Evolutionary conservation across 1,140 invertebrate species (phyloP).

Genomic region (Glossosoma conforme): DNA sequence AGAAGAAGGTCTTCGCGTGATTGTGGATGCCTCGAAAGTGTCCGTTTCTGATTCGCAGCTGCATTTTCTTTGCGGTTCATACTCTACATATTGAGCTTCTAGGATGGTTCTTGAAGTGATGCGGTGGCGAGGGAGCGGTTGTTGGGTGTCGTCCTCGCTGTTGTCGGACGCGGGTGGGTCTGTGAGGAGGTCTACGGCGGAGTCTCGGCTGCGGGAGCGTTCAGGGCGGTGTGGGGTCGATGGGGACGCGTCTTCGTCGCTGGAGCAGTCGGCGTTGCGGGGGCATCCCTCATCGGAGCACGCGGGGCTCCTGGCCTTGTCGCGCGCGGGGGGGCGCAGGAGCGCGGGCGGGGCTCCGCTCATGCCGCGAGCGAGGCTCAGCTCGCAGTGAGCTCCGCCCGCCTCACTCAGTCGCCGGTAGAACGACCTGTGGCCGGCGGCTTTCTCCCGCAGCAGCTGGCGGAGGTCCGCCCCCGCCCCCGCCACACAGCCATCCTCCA

Average conservation of each 20-base stretch:
- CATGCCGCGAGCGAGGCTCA: conserved; percentile 9
- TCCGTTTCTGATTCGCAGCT: conserved; percentile 37
- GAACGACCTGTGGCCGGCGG: conserved; percentile 46
- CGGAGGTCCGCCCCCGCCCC: conserved; percentile 38
- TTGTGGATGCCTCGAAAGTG: conserved; percentile 1
- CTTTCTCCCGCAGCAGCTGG: conserved; percentile 45
- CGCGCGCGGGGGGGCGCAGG: conserved; percentile 18
- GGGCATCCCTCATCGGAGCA: conserved; percentile 36
- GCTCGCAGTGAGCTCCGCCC: conserved; percentile 38
- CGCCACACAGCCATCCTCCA: neutral
- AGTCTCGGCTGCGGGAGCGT: conserved; percentile 44
- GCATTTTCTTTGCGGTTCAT: conserved; percentile 36
- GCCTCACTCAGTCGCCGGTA: conserved; percentile 45
- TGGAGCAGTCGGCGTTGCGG: conserved; percentile 39
- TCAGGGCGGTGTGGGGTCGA: conserved; percentile 28
- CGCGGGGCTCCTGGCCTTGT: conserved; percentile 33
- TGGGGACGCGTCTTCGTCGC: conserved; percentile 44
- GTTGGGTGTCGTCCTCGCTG: conserved; percentile 16
- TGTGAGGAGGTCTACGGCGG: conserved; percentile 40
- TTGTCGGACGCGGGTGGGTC: conserved; percentile 6
- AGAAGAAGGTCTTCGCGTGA: conserved; percentile 12
- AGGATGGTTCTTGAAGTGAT: conserved; percentile 36
- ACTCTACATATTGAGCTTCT: conserved; percentile 44
- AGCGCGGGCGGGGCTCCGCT: conserved; percentile 11
- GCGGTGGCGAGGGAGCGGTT: conserved; percentile 36